phyloP scores from a whole-genome alignment of 2,797 vertebrate genomes.

The Phylloscopus collybita region DNA sequence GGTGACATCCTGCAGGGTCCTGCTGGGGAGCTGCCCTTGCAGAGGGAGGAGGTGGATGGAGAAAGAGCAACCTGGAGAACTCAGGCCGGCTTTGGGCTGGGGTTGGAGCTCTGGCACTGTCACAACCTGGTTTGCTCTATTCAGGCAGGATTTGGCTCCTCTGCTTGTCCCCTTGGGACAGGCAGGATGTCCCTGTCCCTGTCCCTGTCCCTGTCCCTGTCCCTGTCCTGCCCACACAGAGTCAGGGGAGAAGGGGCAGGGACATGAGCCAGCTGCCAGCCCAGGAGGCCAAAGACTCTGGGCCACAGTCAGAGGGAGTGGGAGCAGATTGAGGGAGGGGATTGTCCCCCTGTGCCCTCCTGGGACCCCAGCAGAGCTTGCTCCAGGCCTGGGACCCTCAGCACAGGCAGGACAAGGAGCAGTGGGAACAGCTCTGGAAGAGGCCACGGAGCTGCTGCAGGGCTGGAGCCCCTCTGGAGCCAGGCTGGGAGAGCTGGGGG shows the following conservation, averaged over 20 bases:
- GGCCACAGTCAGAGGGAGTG: not conserved
- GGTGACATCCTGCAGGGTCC: not conserved
- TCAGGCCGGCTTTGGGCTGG: not conserved
- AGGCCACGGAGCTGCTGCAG: fast-evolving
- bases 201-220: not conserved
- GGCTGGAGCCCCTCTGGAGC: not conserved
- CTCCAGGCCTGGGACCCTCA: not conserved
- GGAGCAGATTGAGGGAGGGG: not conserved
- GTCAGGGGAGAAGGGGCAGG: not conserved
- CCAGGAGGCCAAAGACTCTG: not conserved
- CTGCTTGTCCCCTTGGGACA: not conserved
- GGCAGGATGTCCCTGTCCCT: not conserved
- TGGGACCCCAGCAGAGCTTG: not conserved
- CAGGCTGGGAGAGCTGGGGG: not conserved
- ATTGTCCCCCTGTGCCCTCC: not conserved
- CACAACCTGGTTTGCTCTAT: not conserved
- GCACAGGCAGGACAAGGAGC: not conserved
- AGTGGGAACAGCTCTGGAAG: not conserved
- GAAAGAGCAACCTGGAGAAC: not conserved
- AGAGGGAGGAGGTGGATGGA: not conserved
- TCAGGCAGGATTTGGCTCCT: not conserved
- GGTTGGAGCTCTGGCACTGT: not conserved
- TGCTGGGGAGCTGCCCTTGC: not conserved
- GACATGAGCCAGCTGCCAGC: not conserved
- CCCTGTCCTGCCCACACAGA: not conserved